Conservation (phyloP, 2,113 vertebrate species). For the Mobula hypostoma region DNA sequence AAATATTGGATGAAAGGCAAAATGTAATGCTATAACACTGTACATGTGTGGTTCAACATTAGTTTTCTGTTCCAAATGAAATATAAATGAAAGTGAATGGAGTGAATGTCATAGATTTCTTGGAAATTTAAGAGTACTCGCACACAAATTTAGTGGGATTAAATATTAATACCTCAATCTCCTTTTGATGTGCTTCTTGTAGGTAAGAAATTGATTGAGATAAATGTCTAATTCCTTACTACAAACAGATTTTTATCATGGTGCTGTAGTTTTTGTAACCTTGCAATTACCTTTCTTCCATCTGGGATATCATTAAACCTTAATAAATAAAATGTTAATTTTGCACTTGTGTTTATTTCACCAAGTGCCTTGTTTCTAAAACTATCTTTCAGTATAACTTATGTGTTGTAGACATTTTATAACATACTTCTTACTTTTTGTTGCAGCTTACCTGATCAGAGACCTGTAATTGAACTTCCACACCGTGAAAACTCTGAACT, state of each 20-base stretch:
- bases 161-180: too few relatives aligned
- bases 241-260: background rate
- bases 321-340: background rate
- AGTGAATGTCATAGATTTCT: background rate
- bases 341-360: background rate
- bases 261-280: background rate
- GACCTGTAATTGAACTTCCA: slow-evolving; percentile 83
- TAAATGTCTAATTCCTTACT: background rate
- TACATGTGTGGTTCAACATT: background rate
- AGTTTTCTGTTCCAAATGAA: background rate
- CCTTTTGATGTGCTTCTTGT: background rate
- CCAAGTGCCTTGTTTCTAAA: background rate
- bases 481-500: slow-evolving; percentile 91
- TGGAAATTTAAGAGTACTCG: background rate
- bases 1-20: background rate
- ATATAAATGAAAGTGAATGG: background rate
- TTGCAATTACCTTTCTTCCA: background rate
- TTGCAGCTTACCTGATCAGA: slow-evolving; percentile 75
- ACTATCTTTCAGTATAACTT: background rate
- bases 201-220: background rate
- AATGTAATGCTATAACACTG: background rate
- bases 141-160: background rate
- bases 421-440: slow-evolving; percentile 21
- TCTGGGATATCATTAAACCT: background rate
- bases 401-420: background rate